phyloP scores from a whole-genome alignment of 1,140 invertebrate species.

The Drosophila kurseongensis region DNA sequence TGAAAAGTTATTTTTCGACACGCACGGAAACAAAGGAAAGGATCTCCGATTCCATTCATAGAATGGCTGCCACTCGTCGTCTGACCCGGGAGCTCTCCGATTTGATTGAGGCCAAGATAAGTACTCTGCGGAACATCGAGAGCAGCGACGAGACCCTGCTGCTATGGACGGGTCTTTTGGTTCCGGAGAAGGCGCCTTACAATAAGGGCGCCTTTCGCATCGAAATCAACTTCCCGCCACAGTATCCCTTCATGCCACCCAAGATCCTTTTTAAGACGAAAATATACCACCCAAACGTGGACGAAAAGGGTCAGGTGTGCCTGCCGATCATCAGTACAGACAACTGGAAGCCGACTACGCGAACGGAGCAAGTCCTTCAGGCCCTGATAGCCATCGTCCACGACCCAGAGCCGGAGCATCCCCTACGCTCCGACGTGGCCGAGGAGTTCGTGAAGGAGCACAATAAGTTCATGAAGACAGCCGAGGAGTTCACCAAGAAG shows the following conservation, averaged over 20 bases:
- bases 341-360: conserved; percentile 99
- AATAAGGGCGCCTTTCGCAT: conserved; percentile 99
- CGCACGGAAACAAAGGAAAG: conserved; percentile 12
- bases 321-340: conserved; percentile 98
- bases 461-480: conserved; percentile 99
- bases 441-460: conserved; percentile 98
- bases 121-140: conserved; percentile 95
- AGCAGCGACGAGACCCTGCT: conserved; percentile 96
- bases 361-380: conserved; percentile 99
- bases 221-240: conserved; percentile 98
- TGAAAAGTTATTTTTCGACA: conserved; percentile 4
- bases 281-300: conserved; percentile 99
- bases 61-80: conserved; percentile 89
- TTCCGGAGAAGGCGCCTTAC: conserved; percentile 98
- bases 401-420: conserved; percentile 99
- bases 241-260: conserved; percentile 99
- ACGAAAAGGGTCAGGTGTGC: conserved; percentile 99
- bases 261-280: conserved; percentile 99
- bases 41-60: conserved; percentile 7
- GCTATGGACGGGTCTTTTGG: conserved; percentile 96
- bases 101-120: conserved; percentile 89
- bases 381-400: conserved; percentile 97
- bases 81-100: conserved; percentile 94
- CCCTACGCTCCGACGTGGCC: conserved; percentile 96
- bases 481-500: conserved; percentile 99